Percentiles rank a stretch among this genome's conserved stretches.
phyloP scores from a whole-genome alignment of 2,113 vertebrate genomes.

The Rhodinocichla rosea region DNA sequence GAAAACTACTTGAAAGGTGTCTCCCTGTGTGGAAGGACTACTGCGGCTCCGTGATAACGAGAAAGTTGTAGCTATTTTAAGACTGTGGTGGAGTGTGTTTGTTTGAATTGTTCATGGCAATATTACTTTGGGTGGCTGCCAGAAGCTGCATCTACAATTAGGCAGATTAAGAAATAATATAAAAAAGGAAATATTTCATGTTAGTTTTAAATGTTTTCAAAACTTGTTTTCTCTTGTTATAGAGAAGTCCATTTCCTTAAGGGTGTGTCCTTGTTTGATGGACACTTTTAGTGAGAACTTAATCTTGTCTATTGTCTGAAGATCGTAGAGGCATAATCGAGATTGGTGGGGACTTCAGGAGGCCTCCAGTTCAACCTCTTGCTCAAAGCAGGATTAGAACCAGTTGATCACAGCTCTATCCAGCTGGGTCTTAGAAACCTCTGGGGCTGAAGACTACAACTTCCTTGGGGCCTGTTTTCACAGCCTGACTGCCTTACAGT shows the following conservation, averaged over 20 bases:
- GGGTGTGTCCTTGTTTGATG: not conserved
- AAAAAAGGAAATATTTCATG: not conserved
- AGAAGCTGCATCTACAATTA: not conserved
- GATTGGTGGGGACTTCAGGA: not conserved
- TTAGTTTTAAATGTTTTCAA: not conserved
- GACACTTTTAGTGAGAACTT: not conserved
- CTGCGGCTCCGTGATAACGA: slow-evolving; percentile 24
- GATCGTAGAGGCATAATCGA: not conserved
- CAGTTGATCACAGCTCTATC: not conserved
- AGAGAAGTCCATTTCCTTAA: not conserved
- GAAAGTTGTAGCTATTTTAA: slow-evolving; percentile 51
- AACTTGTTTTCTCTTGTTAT: not conserved
- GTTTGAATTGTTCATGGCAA: slow-evolving; percentile 5
- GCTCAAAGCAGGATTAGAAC: not conserved
- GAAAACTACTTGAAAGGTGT: slow-evolving; percentile 38
- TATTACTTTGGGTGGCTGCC: slow-evolving; percentile 28
- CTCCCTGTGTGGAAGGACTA: not conserved
- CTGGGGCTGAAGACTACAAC: not conserved
- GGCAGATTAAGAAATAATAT: slow-evolving; percentile 7
- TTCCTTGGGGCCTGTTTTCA: not conserved
- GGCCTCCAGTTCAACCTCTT: not conserved
- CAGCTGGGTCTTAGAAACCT: not conserved
- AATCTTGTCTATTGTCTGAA: not conserved
- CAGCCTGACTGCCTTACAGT: not conserved
- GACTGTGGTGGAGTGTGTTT: not conserved